Evolutionary conservation across 2,797 vertebrate genomes (phyloP).

Genomic region (Pangasius krempfi): DNA sequence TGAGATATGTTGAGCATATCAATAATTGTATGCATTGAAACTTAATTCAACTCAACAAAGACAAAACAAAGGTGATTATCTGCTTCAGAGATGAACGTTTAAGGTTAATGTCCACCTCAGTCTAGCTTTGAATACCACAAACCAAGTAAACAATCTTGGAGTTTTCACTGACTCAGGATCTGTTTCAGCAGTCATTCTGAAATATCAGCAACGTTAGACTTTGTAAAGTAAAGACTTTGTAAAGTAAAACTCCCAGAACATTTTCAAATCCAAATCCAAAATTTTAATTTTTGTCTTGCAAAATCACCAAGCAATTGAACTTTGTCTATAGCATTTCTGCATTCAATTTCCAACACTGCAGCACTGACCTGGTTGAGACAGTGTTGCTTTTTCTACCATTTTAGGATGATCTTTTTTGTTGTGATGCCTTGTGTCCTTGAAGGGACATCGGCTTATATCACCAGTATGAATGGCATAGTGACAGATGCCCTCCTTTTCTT

Average conservation of each 20-base stretch:
- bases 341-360: not conserved
- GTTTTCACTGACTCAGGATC: not conserved
- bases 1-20: not conserved
- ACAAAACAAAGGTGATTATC: not conserved
- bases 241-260: not conserved
- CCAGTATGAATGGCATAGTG: not conserved
- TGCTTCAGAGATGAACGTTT: not conserved
- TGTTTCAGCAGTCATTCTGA: not conserved
- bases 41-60: not conserved
- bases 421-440: not conserved
- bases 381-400: not conserved
- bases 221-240: not conserved
- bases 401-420: not conserved
- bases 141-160: not conserved
- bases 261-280: not conserved
- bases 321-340: not conserved
- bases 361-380: not conserved
- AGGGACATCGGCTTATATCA: not conserved
- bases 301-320: not conserved
- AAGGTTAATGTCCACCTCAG: not conserved
- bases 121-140: not conserved
- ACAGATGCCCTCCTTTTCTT: not conserved
- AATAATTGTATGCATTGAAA: not conserved
- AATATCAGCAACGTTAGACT: not conserved
- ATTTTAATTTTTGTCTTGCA: not conserved